Evolutionary conservation across 2,797 vertebrate species (phyloP).

Genomic region (Acropternis orthonyx): DNA sequence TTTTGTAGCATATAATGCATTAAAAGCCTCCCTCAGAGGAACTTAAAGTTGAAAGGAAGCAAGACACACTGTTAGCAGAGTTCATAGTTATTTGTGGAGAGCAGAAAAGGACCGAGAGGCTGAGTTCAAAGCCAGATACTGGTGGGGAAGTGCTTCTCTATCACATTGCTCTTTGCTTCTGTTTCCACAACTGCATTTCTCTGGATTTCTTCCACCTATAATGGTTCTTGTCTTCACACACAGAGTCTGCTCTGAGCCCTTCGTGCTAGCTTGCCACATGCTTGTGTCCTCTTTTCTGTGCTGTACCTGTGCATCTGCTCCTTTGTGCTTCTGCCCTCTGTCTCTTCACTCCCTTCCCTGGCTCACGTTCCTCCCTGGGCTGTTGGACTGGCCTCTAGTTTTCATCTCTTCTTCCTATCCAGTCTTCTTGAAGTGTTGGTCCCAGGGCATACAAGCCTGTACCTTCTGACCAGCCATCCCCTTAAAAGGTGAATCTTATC

Average conservation of each 20-base stretch:
- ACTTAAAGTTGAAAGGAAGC: not conserved
- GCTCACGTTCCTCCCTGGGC: not conserved
- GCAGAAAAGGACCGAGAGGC: not conserved
- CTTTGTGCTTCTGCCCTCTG: not conserved
- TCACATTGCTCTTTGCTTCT: not conserved
- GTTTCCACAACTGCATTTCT: not conserved
- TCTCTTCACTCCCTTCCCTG: not conserved
- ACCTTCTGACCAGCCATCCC: not conserved
- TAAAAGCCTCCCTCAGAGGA: not conserved
- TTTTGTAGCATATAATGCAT: not conserved
- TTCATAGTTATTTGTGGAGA: not conserved
- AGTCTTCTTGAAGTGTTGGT: not conserved
- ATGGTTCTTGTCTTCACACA: not conserved
- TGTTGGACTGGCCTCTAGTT: not conserved
- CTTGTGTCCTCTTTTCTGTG: not conserved
- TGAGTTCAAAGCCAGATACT: not conserved
- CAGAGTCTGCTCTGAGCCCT: not conserved
- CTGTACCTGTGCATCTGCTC: not conserved
- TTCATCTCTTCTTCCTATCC: not conserved
- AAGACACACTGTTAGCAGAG: not conserved
- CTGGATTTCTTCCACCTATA: not conserved
- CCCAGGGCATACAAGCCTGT: not conserved
- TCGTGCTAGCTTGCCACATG: not conserved
- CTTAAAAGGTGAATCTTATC: not conserved
- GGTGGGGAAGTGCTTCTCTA: fast-evolving